Evolutionary conservation across 2,113 vertebrate genomes (phyloP).

Genomic region (Anolis sagrei): DNA sequence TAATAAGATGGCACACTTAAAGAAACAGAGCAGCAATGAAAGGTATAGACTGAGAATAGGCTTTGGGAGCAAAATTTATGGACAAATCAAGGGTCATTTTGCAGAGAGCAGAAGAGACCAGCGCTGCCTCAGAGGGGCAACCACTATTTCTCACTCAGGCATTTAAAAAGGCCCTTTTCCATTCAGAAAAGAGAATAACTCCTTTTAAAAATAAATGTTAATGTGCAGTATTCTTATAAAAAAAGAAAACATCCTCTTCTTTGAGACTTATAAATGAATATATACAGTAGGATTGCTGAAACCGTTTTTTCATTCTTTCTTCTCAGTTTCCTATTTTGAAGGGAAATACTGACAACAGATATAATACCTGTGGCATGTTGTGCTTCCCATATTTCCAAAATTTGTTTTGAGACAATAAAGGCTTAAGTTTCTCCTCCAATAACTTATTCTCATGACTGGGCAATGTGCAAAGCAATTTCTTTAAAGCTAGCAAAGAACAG

Average conservation of each 20-base stretch:
- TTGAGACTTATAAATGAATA: no score
- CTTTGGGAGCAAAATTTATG: not conserved
- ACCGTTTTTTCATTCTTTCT: not conserved
- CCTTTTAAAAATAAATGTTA: no score
- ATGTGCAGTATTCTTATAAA: no score
- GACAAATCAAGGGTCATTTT: no score
- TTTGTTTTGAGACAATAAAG: constrained; percentile 85
- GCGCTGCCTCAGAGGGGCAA: no score
- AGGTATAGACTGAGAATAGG: not conserved
- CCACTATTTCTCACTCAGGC: no score
- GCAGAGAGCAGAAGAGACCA: not conserved
- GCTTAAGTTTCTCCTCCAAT: constrained; percentile 80
- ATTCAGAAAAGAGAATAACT: no score
- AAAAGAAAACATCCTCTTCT: no score
- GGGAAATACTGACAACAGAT: not conserved
- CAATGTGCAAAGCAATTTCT: constrained; percentile 86
- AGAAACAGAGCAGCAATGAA: not conserved
- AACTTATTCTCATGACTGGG: constrained; percentile 79
- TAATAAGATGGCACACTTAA: not conserved
- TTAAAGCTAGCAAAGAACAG: constrained; percentile 92
- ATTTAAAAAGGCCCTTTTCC: no score
- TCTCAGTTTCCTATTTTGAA: not conserved
- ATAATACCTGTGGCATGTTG: constrained; percentile 86
- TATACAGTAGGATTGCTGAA: no score
- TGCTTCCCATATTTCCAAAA: constrained; percentile 98